phyloP scores from a whole-genome alignment of 2,797 vertebrate species.

The Notamacropus eugenii region DNA sequence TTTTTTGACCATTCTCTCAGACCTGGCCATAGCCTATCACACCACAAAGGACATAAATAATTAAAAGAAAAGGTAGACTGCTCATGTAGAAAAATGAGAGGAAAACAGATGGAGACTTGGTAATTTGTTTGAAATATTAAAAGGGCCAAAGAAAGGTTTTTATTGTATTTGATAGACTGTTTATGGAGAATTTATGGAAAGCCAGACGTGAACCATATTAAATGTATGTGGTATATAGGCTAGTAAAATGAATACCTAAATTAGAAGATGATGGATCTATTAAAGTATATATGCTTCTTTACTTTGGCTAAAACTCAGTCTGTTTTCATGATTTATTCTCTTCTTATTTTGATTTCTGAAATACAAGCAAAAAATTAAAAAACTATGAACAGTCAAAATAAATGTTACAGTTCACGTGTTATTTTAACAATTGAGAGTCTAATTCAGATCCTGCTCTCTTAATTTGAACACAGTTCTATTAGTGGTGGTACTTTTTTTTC shows the following conservation, averaged over 20 bases:
- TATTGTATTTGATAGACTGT: background rate
- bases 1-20: background rate
- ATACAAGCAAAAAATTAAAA: background rate
- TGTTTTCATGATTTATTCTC: background rate
- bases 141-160: background rate
- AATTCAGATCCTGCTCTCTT: background rate
- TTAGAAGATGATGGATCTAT: background rate
- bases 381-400: conserved; percentile 11
- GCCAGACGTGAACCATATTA: background rate
- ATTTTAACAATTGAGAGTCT: background rate
- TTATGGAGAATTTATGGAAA: background rate
- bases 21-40: background rate
- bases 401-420: background rate
- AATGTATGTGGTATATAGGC: background rate
- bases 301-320: background rate
- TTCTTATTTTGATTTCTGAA: background rate
- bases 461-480: conserved; percentile 15
- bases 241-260: background rate
- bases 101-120: background rate
- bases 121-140: background rate
- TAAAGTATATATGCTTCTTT: background rate
- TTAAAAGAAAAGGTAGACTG: background rate
- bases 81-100: background rate
- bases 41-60: background rate
- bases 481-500: conserved; percentile 18